Base-by-base conservation (phyloP, 2,888 invertebrate genomes). In the Hedya salicella region DNA sequence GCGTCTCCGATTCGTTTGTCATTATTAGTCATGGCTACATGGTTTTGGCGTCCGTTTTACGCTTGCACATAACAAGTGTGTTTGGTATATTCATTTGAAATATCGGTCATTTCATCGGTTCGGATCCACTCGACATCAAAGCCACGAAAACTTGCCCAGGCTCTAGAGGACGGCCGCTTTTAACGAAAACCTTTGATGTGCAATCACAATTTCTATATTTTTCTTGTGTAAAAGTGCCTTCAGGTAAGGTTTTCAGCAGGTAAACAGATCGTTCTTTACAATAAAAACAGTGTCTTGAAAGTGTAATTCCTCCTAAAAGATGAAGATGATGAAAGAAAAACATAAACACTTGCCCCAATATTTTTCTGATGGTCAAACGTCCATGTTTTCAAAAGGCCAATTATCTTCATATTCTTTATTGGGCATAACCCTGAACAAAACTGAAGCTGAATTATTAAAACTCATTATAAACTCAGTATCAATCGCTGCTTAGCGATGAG, bases 101-200 rank as follows among this genome's bases (percentile, higher is more conserved):
- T 40, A 40, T 54, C 21, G 11, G 4, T 59, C 6, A 25, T 25
- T 25, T 25, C 25, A 4, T 25, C 25, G 0, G 25, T 59, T 19
- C 48, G 36, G 21, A 19, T 39, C 19, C 9, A 39, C 62, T 62
- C 36, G 30, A 62, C 62, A 62, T 62, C 44, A 62, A 62, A 62
- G 62, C 53, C 36, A 14, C 16, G 21, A 32, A 25, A 53, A 36
- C 19, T 30, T 42, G 30, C 32, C 21, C 44, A 36, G 44, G 14
- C 62, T 53, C 62, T 25, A 42, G 42, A 44, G 53, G 36, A 17
- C 25, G 30, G 16, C 13, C 25, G 44, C 44, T 57, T 30, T 17
- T 44, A 16, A 30, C 17, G 30, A 32, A 57, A 57, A 39, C 17
- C 61, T 61, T 61, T 61, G 50, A 61, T 61, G 17, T 52, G 14